Conservation (phyloP, 1,140 invertebrate genomes). For the Lordiphosa stackelbergi region DNA sequence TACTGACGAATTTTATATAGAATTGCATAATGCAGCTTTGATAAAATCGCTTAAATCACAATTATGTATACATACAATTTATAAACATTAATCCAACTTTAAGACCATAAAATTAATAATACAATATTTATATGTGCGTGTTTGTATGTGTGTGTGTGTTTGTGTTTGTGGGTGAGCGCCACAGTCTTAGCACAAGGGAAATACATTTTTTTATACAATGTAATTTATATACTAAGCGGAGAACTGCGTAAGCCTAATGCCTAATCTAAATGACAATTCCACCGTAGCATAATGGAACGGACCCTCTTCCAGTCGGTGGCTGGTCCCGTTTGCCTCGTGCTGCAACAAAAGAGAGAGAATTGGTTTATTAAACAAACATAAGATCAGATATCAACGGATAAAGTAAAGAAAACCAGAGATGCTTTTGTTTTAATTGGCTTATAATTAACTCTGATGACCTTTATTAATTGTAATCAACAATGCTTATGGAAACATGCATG, state of each 20-base stretch:
- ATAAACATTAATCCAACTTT: slow-evolving; percentile 66
- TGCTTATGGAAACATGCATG: slow-evolving; percentile 4
- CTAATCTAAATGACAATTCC: slow-evolving; percentile 8
- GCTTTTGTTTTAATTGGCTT: slow-evolving; percentile 18
- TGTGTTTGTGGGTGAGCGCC: slow-evolving; percentile 30
- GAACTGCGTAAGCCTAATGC: slow-evolving; percentile 3
- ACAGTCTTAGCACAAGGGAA: slow-evolving; percentile 27
- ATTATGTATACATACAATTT: slow-evolving; percentile 72
- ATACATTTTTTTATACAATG: slow-evolving; percentile 29
- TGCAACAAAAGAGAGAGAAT: slow-evolving; percentile 22
- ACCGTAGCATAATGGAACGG: neutral
- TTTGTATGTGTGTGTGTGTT: slow-evolving; percentile 27
- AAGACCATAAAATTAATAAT: slow-evolving; percentile 46
- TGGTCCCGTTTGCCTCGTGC: slow-evolving; percentile 22
- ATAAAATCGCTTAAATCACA: slow-evolving; percentile 77
- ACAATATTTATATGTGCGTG: slow-evolving; percentile 45
- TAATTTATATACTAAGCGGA: slow-evolving; percentile 10
- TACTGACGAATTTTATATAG: slow-evolving; percentile 71
- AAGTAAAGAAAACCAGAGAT: slow-evolving; percentile 12
- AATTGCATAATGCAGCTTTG: slow-evolving; percentile 74
- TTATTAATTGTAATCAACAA: slow-evolving; percentile 50
- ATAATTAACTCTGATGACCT: slow-evolving; percentile 63
- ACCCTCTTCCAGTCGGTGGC: neutral
- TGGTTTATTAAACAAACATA: neutral
- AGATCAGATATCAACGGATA: neutral